Percentiles rank a stretch among this genome's conserved stretches.
phyloP scores from a whole-genome alignment of 2,797 vertebrate genomes.

The Brachyrhaphis roseni region DNA sequence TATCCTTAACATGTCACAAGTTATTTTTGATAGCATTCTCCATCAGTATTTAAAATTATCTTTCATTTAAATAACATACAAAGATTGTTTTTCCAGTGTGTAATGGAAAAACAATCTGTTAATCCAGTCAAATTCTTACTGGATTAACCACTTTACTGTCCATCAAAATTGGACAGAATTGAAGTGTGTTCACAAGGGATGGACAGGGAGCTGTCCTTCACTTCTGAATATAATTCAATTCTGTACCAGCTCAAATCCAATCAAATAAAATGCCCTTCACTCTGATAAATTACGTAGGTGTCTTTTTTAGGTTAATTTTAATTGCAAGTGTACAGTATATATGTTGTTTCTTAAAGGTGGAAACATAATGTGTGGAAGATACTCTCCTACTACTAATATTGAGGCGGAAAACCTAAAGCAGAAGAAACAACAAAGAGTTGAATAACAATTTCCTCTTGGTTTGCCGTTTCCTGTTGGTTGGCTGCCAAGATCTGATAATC shows the following conservation, averaged over 20 bases:
- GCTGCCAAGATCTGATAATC: constrained; percentile 49
- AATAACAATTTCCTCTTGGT: constrained; percentile 53
- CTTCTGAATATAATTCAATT: neutral
- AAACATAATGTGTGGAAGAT: constrained; percentile 30
- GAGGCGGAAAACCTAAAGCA: constrained; percentile 17
- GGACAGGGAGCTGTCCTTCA: no score
- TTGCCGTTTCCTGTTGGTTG: constrained; percentile 33
- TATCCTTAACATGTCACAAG: neutral
- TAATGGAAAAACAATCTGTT: neutral
- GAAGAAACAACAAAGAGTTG: constrained; percentile 2
- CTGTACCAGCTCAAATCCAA: neutral
- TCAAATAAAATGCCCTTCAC: neutral
- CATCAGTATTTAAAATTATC: neutral
- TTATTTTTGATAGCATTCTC: neutral
- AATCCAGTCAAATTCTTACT: no score
- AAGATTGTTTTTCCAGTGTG: neutral
- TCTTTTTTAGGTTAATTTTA: neutral
- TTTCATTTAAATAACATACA: neutral
- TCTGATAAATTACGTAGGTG: neutral
- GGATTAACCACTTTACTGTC: no score
- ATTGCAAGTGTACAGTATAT: neutral
- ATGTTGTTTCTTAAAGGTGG: neutral
- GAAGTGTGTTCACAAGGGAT: no score
- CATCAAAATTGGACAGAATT: no score
- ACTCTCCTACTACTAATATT: constrained; percentile 11